Percentiles rank a stretch among this genome's conserved stretches.
phyloP scores from a whole-genome alignment of 1,140 invertebrate species.

The Aphelinus atriplicis region DNA sequence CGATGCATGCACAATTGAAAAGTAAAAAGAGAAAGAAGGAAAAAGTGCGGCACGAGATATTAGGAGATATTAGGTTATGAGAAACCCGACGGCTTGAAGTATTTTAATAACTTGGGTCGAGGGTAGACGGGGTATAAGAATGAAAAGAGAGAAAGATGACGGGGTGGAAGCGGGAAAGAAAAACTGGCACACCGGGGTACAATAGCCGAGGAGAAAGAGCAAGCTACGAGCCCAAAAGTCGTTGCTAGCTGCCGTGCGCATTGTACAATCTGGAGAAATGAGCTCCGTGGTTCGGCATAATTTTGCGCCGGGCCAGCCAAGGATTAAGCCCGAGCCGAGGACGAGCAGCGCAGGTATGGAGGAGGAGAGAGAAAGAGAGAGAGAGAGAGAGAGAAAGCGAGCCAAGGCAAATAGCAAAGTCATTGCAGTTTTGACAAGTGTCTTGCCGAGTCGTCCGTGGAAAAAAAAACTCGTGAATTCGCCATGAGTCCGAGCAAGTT shows the following conservation, averaged over 20 bases:
- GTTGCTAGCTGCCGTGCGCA: background rate
- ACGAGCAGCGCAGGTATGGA: background rate
- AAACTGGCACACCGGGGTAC: background rate
- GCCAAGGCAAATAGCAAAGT: too few species aligned
- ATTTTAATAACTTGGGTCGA: constrained; percentile 27
- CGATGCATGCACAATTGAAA: constrained; percentile 22
- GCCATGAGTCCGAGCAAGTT: too few species aligned
- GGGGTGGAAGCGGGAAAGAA: background rate
- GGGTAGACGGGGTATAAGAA: background rate
- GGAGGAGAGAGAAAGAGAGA: background rate
- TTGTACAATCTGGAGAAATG: constrained; percentile 27
- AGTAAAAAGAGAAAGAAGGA: background rate
- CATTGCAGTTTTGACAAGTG: too few species aligned
- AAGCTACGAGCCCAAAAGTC: background rate
- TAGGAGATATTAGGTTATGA: constrained; percentile 35
- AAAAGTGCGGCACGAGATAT: constrained; percentile 1
- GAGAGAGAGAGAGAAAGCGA: background rate
- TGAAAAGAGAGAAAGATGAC: too few species aligned
- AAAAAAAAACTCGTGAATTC: too few species aligned
- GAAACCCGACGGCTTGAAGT: constrained; percentile 24
- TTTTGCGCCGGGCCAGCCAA: constrained; percentile 9
- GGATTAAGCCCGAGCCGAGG: constrained; percentile 15
- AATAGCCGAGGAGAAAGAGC: background rate
- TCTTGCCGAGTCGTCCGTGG: too few species aligned
- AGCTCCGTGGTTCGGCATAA: constrained; percentile 18